Evolutionary conservation across 2,888 invertebrate species (phyloP).

Genomic region (Harpalus rubripes): DNA sequence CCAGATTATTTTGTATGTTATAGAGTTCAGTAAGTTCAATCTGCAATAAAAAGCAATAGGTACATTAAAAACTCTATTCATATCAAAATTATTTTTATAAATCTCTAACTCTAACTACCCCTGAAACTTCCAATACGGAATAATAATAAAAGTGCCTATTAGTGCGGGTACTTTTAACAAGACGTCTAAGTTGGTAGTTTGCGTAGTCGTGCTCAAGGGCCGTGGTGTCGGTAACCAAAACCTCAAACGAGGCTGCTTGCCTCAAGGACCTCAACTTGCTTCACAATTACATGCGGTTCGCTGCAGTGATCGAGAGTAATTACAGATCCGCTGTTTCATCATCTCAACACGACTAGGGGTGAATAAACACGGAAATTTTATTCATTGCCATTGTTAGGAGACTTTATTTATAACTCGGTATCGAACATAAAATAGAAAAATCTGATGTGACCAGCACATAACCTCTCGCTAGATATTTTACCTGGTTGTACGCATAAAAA

Average conservation of each 20-base stretch:
- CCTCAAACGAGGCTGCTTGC: conserved; percentile 1
- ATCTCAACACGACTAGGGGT: not conserved
- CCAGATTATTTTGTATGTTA: too few relatives aligned
- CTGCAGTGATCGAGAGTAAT: conserved; percentile 5
- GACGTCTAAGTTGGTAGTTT: not conserved
- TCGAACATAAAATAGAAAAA: too few relatives aligned
- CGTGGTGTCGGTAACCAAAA: not conserved
- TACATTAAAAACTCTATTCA: not conserved
- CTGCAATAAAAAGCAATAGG: too few relatives aligned
- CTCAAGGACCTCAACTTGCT: not conserved
- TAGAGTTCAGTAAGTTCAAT: too few relatives aligned
- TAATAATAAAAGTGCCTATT: not conserved
- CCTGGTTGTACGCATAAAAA: too few relatives aligned
- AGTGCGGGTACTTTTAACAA: conserved; percentile 2
- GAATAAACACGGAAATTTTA: not conserved
- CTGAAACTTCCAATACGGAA: not conserved
- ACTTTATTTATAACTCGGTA: not conserved
- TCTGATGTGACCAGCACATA: too few relatives aligned
- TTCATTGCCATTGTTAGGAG: not conserved
- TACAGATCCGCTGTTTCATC: not conserved
- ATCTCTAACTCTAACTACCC: not conserved
- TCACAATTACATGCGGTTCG: not conserved
- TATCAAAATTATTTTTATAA: not conserved
- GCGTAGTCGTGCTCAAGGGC: not conserved
- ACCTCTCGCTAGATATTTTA: too few relatives aligned